Base-by-base conservation (phyloP, 2,797 vertebrate species). In the Centroberyx gerrardi region DNA sequence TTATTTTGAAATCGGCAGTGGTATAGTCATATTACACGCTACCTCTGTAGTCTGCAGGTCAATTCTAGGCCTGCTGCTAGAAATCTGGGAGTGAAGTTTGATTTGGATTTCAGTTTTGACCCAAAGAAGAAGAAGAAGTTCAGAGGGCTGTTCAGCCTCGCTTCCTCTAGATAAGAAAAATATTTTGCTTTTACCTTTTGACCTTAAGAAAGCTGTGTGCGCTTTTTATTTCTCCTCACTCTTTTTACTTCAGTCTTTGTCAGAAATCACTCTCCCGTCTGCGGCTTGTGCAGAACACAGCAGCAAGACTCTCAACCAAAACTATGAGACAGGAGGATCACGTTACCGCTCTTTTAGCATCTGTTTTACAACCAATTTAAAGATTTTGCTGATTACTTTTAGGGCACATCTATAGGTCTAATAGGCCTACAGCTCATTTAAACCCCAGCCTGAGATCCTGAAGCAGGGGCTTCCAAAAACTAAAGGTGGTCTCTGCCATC, bases 241-340 rank as follows among this genome's bases (percentile, higher is more conserved):
- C 46, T 17, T 53, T 62, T 5, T 15, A 31, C 55, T 54, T 75
- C 56, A 0, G 59, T n/a, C 67, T 67, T 60, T 81, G 65, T 83
- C 72, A 80, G 64, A 71, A 80, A 76, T 58, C 29, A 8, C 73
- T 83, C 73, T 66, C 61, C 74, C 71, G 54, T 81, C 64, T 76
- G 69, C 80, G 27, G 53, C 13, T 55, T 4, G 53, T 14, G 28
- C 53, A 29, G 14, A 55, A 28, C 31, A 10, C 53, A 54, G 18
- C 51, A 18, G 51, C 52, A 28, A 54, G 60, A 63, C 76, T 77
- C 78, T 80, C 31, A 64, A 62, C 68, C 27, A 56, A 44, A 73
- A 60, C 61, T 49, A n/a, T 36, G 33, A 40, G 38, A 42, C 40
- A 12, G 40, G 40, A 12, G 40, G 40, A 42, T 42, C 40, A 42